phyloP scores from a whole-genome alignment of 2,113 vertebrate genomes.

The Glaucidium brasilianum region DNA sequence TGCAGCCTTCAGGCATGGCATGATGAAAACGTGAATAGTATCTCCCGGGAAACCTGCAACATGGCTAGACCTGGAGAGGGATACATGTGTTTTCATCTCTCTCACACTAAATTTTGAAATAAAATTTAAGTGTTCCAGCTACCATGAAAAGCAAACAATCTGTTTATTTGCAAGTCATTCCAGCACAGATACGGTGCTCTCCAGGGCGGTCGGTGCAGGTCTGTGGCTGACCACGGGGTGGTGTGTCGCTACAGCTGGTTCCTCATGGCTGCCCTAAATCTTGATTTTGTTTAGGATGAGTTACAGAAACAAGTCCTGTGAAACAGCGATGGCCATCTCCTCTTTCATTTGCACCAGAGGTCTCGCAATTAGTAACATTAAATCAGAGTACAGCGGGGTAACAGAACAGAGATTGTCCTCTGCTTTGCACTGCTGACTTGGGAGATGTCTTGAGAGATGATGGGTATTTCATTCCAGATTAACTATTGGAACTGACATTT shows the following conservation, averaged over 20 bases:
- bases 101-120: not conserved
- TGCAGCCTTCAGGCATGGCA: not conserved
- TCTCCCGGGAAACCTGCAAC: accelerated
- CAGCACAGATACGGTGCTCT: accelerated
- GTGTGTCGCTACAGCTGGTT: not conserved
- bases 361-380: not conserved
- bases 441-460: not conserved
- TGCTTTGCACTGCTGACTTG: not conserved
- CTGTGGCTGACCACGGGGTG: constrained; percentile 53
- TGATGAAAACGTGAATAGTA: not conserved
- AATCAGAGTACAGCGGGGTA: accelerated
- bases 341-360: not conserved
- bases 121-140: not conserved
- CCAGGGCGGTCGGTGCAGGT: not conserved
- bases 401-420: not conserved
- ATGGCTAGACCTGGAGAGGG: not conserved
- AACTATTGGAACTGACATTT: not conserved
- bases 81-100: not conserved
- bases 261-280: accelerated
- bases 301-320: accelerated
- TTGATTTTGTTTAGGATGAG: no score
- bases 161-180: not conserved
- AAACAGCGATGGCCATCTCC: not conserved
- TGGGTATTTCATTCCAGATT: not conserved
- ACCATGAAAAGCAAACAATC: not conserved